Evolutionary conservation across 2,888 invertebrate genomes (phyloP).

Genomic region (Chrysopilus asiliformis): DNA sequence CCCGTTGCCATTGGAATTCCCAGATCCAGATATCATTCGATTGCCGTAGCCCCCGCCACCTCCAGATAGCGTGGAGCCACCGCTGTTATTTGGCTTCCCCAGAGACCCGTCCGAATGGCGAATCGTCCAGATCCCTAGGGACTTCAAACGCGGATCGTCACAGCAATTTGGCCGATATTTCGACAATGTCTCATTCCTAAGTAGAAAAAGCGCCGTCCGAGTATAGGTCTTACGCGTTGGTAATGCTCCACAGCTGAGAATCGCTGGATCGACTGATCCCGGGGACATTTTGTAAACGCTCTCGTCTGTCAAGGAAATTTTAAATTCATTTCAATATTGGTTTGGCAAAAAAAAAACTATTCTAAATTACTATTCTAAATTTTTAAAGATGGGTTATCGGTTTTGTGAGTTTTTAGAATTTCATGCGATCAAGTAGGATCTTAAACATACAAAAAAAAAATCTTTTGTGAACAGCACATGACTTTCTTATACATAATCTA

Average conservation of each 20-base stretch:
- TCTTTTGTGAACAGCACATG: too few relatives aligned
- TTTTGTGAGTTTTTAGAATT: too few relatives aligned
- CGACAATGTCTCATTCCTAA: slow-evolving; percentile 56
- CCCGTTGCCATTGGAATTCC: not conserved
- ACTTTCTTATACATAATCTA: too few relatives aligned
- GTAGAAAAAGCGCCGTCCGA: slow-evolving; percentile 55
- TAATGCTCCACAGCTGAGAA: slow-evolving; percentile 39
- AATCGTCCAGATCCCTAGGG: slow-evolving; percentile 22
- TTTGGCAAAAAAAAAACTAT: not conserved
- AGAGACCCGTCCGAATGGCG: slow-evolving; percentile 26
- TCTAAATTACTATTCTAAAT: too few relatives aligned
- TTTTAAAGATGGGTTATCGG: too few relatives aligned
- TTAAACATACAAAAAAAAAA: too few relatives aligned
- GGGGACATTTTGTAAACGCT: slow-evolving; percentile 15
- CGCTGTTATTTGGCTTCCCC: not conserved
- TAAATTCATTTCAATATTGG: not conserved
- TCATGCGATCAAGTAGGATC: too few relatives aligned
- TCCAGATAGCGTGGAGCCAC: not conserved
- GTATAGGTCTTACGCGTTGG: slow-evolving; percentile 41
- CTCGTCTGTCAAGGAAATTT: slow-evolving; percentile 13
- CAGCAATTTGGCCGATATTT: slow-evolving; percentile 58
- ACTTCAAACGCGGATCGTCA: slow-evolving; percentile 35
- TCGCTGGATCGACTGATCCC: slow-evolving; percentile 41
- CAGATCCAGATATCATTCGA: not conserved
- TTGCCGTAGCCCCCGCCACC: not conserved